phyloP scores from a whole-genome alignment of 1,140 invertebrate species.

The Brevipalpus yothersi region DNA sequence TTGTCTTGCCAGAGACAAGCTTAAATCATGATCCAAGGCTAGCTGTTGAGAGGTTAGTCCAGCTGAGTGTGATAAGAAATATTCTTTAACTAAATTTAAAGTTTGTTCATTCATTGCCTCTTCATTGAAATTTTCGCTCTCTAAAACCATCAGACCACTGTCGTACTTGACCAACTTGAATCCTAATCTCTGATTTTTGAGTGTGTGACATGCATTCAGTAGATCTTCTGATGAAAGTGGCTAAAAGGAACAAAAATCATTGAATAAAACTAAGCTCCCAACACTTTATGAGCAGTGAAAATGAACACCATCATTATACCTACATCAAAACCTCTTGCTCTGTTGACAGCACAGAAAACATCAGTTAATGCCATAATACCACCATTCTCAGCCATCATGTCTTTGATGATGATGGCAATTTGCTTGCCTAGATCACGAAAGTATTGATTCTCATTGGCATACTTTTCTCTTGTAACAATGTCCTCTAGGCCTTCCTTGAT shows the following conservation, averaged over 20 bases:
- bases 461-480: constrained; percentile 71
- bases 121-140: constrained; percentile 50
- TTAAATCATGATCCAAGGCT: constrained; percentile 48
- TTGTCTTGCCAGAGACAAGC: constrained; percentile 45
- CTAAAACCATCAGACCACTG: constrained; percentile 69
- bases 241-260: constrained; percentile 30
- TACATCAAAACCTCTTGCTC: constrained; percentile 30
- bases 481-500: constrained; percentile 34
- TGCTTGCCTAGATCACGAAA: constrained; percentile 63
- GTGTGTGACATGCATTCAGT: constrained; percentile 51
- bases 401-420: constrained; percentile 50
- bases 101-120: constrained; percentile 44
- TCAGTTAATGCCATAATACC: constrained; percentile 91
- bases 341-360: constrained; percentile 82
- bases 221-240: constrained; percentile 81
- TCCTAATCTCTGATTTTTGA: constrained; percentile 32
- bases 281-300: background rate
- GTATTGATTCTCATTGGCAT: constrained; percentile 61
- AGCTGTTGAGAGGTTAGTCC: constrained; percentile 61
- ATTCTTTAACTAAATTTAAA: constrained; percentile 37
- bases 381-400: constrained; percentile 59
- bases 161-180: constrained; percentile 51
- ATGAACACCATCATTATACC: background rate
- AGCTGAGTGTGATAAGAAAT: constrained; percentile 9
- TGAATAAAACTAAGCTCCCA: background rate